Percentiles rank a stretch among this genome's conserved stretches.
These are phyloP conservation scores for Ctenosaura bakeri DNA, from an alignment of 2,797 vertebrate species.

Conservation along the genomic window DNA sequence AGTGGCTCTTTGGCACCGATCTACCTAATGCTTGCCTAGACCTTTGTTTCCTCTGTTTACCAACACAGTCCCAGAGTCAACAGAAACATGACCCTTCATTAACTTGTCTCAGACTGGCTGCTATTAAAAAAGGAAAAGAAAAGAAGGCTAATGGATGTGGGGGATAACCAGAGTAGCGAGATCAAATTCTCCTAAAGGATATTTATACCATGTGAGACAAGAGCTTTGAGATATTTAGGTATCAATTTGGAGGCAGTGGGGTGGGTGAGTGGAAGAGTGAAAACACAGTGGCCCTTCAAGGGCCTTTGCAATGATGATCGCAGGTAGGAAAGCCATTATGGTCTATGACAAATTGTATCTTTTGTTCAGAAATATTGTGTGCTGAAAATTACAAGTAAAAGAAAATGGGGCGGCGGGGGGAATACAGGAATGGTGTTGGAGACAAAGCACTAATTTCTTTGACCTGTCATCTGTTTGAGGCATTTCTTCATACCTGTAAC, in stretches of 20 bases:
- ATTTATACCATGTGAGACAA: conserved; percentile 72
- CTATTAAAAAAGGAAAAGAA: conserved; percentile 70
- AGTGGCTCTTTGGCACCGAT: conserved; percentile 47
- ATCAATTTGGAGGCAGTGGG: conserved; percentile 70
- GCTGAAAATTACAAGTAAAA: too few relatives aligned
- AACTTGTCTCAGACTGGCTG: conserved; percentile 65
- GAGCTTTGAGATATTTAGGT: conserved; percentile 72
- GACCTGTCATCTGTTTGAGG: conserved; percentile 65
- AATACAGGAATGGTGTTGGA: conserved; percentile 70
- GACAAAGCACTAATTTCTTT: conserved; percentile 62
- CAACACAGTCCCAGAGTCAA: conserved; percentile 67
- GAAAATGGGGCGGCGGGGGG: not conserved
- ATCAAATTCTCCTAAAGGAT: conserved; percentile 73
- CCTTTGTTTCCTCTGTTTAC: conserved; percentile 69
- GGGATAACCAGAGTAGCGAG: conserved; percentile 67
- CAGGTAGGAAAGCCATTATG: conserved; percentile 71
- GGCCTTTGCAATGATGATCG: conserved; percentile 68
- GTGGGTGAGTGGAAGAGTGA: conserved; percentile 46
- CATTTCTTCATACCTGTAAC: conserved; percentile 67
- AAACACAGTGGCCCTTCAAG: conserved; percentile 74
- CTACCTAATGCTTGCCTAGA: conserved; percentile 9
- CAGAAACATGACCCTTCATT: conserved; percentile 78
- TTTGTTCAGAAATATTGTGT: conserved; percentile 49
- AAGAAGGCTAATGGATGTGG: conserved; percentile 71
- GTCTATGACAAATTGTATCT: conserved; percentile 66